These are phyloP conservation scores for Kryptolebias ocellatus DNA, from an alignment of 2,797 vertebrate species.

Conservation along the genomic window DNA sequence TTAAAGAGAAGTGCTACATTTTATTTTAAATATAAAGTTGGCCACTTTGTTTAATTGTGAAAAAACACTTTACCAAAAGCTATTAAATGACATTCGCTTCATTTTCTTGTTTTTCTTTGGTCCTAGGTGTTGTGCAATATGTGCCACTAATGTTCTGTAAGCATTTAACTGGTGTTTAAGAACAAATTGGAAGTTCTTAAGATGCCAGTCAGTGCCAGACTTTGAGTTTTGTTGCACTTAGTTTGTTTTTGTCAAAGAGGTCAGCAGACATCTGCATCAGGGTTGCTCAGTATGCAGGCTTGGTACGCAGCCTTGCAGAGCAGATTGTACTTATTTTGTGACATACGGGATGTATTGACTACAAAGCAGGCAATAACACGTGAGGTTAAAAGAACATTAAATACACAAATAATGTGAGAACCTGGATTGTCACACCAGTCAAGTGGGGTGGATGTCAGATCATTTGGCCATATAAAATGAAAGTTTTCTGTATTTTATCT, in stretches of 20 bases:
- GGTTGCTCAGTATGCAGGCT: slow-evolving; percentile 4
- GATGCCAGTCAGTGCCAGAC: slow-evolving; percentile 4
- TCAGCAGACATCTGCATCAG: not conserved
- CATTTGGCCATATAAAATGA: not conserved
- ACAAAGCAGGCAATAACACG: not conserved
- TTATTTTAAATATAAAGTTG: not conserved
- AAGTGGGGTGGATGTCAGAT: not conserved
- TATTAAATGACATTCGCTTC: slow-evolving; percentile 2
- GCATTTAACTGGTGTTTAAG: not conserved
- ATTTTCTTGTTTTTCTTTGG: slow-evolving; percentile 16
- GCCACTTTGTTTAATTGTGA: too few relatives aligned
- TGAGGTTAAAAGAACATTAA: not conserved
- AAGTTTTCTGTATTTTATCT: slow-evolving; percentile 21
- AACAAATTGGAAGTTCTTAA: not conserved
- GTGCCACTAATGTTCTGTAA: slow-evolving; percentile 6
- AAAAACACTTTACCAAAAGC: too few relatives aligned
- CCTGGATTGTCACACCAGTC: not conserved
- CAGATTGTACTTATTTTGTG: slow-evolving; percentile 12
- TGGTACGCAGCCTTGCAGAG: not conserved
- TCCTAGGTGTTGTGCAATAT: slow-evolving; percentile 5
- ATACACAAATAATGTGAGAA: not conserved
- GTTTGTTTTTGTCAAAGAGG: slow-evolving; percentile 6
- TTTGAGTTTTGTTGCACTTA: slow-evolving; percentile 11
- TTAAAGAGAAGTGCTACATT: not conserved
- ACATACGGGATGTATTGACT: slow-evolving; percentile 2